These are phyloP conservation scores for Catocala fraxini DNA, from an alignment of 2,888 invertebrate species.

Conservation along the genomic window DNA sequence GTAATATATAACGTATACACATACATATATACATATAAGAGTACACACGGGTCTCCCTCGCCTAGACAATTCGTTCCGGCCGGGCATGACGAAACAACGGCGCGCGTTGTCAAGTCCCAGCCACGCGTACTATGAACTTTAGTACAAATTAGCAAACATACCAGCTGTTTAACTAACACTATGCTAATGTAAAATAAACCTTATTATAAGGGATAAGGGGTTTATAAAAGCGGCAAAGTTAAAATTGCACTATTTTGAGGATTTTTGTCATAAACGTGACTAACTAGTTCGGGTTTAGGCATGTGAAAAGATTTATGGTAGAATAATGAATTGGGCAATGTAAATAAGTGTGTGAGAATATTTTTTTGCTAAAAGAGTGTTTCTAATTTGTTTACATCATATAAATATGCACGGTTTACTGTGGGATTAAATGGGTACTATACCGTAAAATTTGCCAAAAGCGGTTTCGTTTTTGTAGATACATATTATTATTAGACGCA, in stretches of 20 bases:
- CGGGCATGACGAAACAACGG: constrained; percentile 79
- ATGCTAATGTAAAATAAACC: constrained; percentile 34
- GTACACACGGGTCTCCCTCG: constrained; percentile 63
- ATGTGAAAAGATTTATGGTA: constrained; percentile 69
- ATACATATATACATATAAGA: constrained; percentile 28
- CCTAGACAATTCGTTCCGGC: constrained; percentile 82
- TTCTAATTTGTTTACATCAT: constrained; percentile 10
- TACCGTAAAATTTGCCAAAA: not conserved
- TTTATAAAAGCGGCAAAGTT: constrained; percentile 11
- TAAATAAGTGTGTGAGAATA: constrained; percentile 36
- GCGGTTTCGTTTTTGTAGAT: not conserved
- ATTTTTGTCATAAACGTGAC: constrained; percentile 51
- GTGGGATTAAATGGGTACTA: not conserved
- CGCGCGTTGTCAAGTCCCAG: constrained; percentile 76
- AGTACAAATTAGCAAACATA: constrained; percentile 62
- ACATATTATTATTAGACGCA: no score
- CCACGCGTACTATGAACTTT: constrained; percentile 73
- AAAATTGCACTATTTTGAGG: constrained; percentile 41
- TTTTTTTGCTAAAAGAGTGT: constrained; percentile 13
- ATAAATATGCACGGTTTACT: not conserved
- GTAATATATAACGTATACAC: not conserved
- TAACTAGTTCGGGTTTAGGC: constrained; percentile 64
- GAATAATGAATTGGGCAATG: constrained; percentile 55
- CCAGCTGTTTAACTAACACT: constrained; percentile 24
- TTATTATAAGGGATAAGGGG: constrained; percentile 31